Evolutionary conservation across 2,888 invertebrate species (phyloP), one percentile per base, ranked within the genome.

Genomic region (Drosophila merina): DNA sequence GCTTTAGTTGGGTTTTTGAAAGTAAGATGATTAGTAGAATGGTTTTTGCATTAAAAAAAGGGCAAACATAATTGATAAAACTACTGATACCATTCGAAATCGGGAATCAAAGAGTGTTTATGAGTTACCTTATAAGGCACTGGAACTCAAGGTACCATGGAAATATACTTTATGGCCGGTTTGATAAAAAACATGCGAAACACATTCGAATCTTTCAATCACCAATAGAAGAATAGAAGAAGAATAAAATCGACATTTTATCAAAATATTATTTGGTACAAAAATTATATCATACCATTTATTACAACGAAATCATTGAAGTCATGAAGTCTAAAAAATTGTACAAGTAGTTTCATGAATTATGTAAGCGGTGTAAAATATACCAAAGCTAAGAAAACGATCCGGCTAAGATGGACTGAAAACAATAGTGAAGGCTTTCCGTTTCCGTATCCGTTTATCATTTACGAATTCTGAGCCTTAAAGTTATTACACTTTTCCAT

Each of bases 291-390:
- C 48, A 62, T 62, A 62, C 60, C 60, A 57, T 62, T 62, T 62
- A 62, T 62, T 62, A 57, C 48, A 62, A 62, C 60, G 60, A 62
- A 62, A 62, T 62, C 33, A 62, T 38, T 33, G 57, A 62, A 62
- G 60, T 62, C 60, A 62, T 25, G 40, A 48, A 60, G 60, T 62
- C 57, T 57, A 62, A 62, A 42, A 48, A 57, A 62, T 62, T 62
- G 57, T 62, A 62, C 60, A 62, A 40, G 47, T 60, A 57, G 47
- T 57, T 60, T 57, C 31, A 62, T 62, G 60, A 62, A 62, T 40
- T 28, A 62, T 57, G 60, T 57, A 57, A 62, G 57, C 60, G 31
- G 40, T 57, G 57, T 57, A 62, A 62, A 62, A 57, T 57, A 38
- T 60, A 60, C 57, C 57, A 62, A 62, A 62, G 60, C 60, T 62